Evolutionary conservation across 2,113 vertebrate species (phyloP).

Genomic region (Cettia cetti): DNA sequence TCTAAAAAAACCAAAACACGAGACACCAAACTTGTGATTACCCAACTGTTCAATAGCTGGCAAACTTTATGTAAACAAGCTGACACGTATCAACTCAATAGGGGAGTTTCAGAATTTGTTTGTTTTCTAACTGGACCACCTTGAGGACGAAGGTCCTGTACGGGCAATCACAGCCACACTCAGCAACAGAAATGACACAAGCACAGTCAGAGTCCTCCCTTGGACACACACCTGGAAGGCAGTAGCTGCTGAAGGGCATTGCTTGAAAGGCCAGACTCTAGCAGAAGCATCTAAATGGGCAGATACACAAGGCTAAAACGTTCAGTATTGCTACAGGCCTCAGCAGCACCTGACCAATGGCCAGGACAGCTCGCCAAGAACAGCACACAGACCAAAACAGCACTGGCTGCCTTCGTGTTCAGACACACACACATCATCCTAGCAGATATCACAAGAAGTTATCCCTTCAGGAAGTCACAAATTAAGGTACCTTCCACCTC

Average conservation of each 20-base stretch:
- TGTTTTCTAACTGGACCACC: constrained; percentile 25
- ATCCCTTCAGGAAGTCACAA: not conserved
- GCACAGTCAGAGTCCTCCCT: not conserved
- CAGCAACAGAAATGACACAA: not conserved
- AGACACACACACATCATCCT: not conserved
- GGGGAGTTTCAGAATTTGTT: not conserved
- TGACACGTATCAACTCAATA: not conserved
- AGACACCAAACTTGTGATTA: not conserved
- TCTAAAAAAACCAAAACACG: constrained; percentile 62
- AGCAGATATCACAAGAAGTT: not conserved
- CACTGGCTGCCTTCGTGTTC: accelerated
- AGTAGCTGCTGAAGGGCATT: not conserved
- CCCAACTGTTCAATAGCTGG: constrained; percentile 1
- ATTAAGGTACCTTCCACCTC: constrained; percentile 74
- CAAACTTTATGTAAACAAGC: constrained; percentile 38
- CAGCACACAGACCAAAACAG: not conserved
- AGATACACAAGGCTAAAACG: not conserved
- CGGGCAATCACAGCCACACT: not conserved
- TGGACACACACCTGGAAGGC: not conserved
- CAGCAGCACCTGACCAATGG: not conserved
- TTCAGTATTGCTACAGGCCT: accelerated
- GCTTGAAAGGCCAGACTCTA: not conserved
- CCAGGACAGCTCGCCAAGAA: not conserved
- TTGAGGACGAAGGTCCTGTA: not conserved
- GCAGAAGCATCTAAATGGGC: not conserved